Percentiles rank a stretch among this genome's conserved stretches.
These are phyloP conservation scores for Megalurothrips usitatus DNA, from an alignment of 2,888 invertebrate genomes.

Conservation along the genomic window DNA sequence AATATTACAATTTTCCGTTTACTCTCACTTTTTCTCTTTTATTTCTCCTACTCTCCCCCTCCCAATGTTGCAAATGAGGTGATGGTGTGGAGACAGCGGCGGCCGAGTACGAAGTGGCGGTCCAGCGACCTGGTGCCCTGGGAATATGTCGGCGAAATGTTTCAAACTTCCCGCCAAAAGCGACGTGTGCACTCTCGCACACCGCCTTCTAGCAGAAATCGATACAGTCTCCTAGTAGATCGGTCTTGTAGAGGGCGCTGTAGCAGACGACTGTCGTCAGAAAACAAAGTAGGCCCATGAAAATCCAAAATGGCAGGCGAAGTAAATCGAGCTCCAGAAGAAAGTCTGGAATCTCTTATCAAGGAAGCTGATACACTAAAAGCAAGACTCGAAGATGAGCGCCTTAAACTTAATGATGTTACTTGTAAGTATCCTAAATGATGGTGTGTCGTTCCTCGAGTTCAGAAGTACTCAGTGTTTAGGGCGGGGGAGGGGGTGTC, in stretches of 20 bases:
- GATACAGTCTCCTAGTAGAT: background rate
- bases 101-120: no score
- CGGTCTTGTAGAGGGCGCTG: background rate
- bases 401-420: conserved; percentile 95
- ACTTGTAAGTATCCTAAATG: conserved; percentile 63
- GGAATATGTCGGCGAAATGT: no score
- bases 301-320: conserved; percentile 27
- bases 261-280: conserved; percentile 7
- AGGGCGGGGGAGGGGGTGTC: no score
- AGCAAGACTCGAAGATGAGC: conserved; percentile 90
- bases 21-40: no score
- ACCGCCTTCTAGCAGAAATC: background rate
- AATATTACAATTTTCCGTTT: background rate
- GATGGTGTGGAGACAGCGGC: no score
- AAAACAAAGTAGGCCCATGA: conserved; percentile 7
- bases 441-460: conserved; percentile 25
- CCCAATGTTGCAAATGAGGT: no score
- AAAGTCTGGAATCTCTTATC: conserved; percentile 70
- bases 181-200: no score
- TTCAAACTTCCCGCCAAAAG: no score
- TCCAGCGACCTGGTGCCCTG: no score
- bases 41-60: no score
- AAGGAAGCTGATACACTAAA: conserved; percentile 92
- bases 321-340: conserved; percentile 49
- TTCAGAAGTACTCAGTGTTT: conserved; percentile 24